Percentiles rank a stretch among this genome's conserved stretches.
phyloP scores from a whole-genome alignment of 2,888 invertebrate genomes.

The Caenorhabditis wallacei region DNA sequence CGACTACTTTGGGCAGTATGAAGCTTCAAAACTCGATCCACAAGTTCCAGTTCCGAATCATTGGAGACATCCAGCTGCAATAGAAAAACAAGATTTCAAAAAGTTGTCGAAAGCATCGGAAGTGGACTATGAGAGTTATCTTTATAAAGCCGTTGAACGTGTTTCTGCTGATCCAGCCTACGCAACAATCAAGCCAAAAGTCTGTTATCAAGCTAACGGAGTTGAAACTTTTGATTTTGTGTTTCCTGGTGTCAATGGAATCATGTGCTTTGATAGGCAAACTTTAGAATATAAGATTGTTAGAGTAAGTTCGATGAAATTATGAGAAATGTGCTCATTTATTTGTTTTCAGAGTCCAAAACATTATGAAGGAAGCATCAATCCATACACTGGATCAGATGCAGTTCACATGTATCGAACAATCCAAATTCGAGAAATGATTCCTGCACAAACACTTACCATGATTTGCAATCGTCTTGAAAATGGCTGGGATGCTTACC shows the following conservation, averaged over 20 bases:
- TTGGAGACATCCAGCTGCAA: slow-evolving; percentile 30
- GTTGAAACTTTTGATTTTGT: slow-evolving; percentile 56
- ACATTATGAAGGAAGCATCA: slow-evolving; percentile 51
- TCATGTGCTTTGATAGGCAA: slow-evolving; percentile 42
- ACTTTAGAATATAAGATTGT: slow-evolving; percentile 25
- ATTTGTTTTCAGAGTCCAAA: slow-evolving; percentile 33
- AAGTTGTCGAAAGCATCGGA: slow-evolving; percentile 8
- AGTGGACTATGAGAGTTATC: slow-evolving; percentile 44
- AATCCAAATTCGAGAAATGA: slow-evolving; percentile 60
- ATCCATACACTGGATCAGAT: slow-evolving; percentile 22
- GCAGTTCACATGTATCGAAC: slow-evolving; percentile 30
- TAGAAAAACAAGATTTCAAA: background rate
- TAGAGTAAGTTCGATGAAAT: slow-evolving; percentile 11
- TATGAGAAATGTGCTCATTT: background rate
- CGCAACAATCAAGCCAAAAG: background rate
- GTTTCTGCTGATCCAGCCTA: slow-evolving; percentile 18
- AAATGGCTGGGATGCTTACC: slow-evolving; percentile 59
- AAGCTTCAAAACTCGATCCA: slow-evolving; percentile 43
- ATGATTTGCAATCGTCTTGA: slow-evolving; percentile 48
- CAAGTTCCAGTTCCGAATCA: slow-evolving; percentile 28
- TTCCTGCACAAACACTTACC: slow-evolving; percentile 52
- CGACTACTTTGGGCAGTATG: slow-evolving; percentile 51
- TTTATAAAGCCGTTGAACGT: slow-evolving; percentile 39
- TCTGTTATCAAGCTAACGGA: slow-evolving; percentile 15
- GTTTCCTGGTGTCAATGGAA: slow-evolving; percentile 60